Percentiles rank a stretch among this genome's conserved stretches.
Evolutionary conservation across 2,888 invertebrate species (phyloP).

Genomic region (Melinaea menophilus): DNA sequence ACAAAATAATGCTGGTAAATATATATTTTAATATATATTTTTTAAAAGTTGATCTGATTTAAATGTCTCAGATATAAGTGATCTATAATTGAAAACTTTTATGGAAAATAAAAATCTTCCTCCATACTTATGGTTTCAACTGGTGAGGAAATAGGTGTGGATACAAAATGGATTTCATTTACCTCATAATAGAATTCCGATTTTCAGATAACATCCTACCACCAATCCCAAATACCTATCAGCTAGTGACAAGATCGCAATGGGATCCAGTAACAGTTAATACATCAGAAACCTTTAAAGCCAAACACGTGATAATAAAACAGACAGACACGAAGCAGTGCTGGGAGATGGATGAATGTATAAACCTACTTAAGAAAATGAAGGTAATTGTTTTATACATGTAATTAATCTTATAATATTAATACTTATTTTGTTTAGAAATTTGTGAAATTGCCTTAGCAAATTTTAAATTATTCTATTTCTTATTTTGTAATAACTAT

Average conservation of each 20-base stretch:
- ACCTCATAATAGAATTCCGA: neutral
- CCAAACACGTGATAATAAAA: slow-evolving; percentile 56
- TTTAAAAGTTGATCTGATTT: neutral
- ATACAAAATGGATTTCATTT: neutral
- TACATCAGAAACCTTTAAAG: slow-evolving; percentile 31
- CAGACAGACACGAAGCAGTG: slow-evolving; percentile 66
- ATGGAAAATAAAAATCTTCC: too few relatives aligned
- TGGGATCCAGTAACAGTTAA: slow-evolving; percentile 37
- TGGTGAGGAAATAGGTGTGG: too few relatives aligned
- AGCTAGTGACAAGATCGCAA: slow-evolving; percentile 33
- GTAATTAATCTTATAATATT: too few relatives aligned
- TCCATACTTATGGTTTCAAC: too few relatives aligned
- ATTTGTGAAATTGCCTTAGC: too few relatives aligned
- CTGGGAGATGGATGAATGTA: slow-evolving; percentile 45
- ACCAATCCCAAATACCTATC: slow-evolving; percentile 47
- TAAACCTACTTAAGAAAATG: slow-evolving; percentile 50
- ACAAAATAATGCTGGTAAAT: slow-evolving; percentile 54
- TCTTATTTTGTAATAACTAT: too few relatives aligned
- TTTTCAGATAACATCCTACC: slow-evolving; percentile 58
- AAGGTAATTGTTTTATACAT: slow-evolving; percentile 48
- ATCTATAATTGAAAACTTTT: too few relatives aligned
- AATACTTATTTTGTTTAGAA: too few relatives aligned
- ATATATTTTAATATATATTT: neutral
- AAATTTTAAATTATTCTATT: too few relatives aligned
- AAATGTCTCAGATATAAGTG: neutral